phyloP scores from a whole-genome alignment of 2,888 invertebrate genomes.

The Meliscaeva auricollis region DNA sequence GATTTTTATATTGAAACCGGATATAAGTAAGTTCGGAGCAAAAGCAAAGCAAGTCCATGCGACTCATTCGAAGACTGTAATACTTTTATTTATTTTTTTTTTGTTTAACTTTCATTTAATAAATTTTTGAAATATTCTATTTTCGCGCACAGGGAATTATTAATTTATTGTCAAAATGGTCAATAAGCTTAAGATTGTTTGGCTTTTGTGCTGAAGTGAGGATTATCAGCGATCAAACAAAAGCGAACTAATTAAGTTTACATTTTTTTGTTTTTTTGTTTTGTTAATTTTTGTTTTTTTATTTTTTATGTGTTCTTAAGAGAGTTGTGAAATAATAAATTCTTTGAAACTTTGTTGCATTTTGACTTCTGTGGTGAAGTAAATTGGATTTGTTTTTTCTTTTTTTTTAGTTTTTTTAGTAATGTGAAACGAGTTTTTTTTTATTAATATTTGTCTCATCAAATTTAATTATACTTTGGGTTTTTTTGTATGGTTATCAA shows the following conservation, averaged over 20 bases:
- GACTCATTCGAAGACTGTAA: not conserved
- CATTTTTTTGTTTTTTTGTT: conserved; percentile 52
- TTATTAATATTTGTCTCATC: not conserved
- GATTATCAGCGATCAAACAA: conserved; percentile 68
- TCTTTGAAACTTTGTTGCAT: conserved; percentile 3
- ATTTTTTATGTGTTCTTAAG: not conserved
- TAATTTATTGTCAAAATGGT: conserved; percentile 69
- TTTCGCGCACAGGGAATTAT: conserved; percentile 62
- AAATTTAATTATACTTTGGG: too few species aligned
- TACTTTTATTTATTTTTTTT: too few species aligned
- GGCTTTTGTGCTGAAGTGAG: conserved; percentile 55
- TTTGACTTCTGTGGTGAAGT: conserved; percentile 7
- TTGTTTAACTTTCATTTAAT: not conserved
- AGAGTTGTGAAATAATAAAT: conserved; percentile 22
- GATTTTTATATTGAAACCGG: too few species aligned
- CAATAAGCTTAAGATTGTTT: conserved; percentile 64
- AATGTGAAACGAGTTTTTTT: conserved; percentile 1
- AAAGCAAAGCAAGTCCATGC: not conserved
- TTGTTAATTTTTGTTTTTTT: not conserved
- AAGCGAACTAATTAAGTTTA: conserved; percentile 69
- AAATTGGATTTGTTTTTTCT: not conserved
- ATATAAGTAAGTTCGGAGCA: not conserved
- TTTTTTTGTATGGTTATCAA: not conserved
- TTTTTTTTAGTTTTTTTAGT: not conserved
- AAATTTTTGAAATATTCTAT: conserved; percentile 34